Conservation (phyloP, 2,888 invertebrate genomes). For the Drosophila diplacantha region DNA sequence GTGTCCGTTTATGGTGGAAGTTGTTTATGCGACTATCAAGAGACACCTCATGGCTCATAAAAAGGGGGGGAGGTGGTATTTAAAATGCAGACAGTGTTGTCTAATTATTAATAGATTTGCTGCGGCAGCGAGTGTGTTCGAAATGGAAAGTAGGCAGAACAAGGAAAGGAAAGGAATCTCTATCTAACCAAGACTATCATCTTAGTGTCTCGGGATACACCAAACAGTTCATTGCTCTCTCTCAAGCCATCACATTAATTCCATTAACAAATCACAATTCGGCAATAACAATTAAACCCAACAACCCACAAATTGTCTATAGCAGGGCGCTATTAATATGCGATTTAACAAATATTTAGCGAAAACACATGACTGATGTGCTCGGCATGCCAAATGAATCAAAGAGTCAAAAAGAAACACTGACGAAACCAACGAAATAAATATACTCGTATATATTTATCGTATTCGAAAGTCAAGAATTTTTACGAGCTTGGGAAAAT, state of each 20-base stretch:
- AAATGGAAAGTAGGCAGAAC: conserved; percentile 50
- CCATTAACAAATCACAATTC: conserved; percentile 18
- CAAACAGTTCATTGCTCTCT: conserved; percentile 38
- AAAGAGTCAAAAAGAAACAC: neutral
- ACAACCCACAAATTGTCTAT: conserved; percentile 50
- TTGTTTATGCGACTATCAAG: conserved; percentile 64
- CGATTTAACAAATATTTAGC: conserved; percentile 76
- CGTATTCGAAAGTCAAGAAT: conserved; percentile 66
- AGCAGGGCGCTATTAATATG: conserved; percentile 74
- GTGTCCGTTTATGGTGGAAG: conserved; percentile 36
- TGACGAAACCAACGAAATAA: neutral
- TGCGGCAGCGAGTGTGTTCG: conserved; percentile 34
- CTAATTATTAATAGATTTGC: conserved; percentile 67
- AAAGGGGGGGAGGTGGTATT: conserved; percentile 21
- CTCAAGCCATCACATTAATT: conserved; percentile 5
- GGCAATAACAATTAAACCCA: conserved; percentile 31
- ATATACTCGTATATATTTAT: conserved; percentile 57
- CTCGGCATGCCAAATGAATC: conserved; percentile 64
- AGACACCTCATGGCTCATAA: conserved; percentile 58
- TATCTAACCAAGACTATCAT: neutral
- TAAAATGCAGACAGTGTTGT: conserved; percentile 71
- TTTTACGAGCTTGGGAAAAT: conserved; percentile 74
- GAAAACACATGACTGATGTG: conserved; percentile 63
- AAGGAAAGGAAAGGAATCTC: conserved; percentile 2
- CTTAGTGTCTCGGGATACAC: neutral